phyloP scores from a whole-genome alignment of 2,113 vertebrate species.

The Mormyrus iriodes region DNA sequence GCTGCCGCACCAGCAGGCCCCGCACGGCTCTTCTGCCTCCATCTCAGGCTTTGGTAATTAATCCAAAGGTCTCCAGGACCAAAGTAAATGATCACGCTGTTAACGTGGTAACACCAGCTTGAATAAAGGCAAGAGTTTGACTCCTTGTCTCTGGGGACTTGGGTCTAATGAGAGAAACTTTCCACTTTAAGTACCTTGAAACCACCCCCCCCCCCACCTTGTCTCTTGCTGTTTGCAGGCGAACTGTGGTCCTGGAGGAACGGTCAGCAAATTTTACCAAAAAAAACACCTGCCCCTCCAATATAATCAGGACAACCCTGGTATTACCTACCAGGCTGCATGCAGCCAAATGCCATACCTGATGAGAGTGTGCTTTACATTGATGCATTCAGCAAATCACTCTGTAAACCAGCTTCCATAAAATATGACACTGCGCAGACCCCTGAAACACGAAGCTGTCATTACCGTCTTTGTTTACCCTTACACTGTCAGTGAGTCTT shows the following conservation, averaged over 20 bases:
- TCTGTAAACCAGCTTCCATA: not conserved
- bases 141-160: not conserved
- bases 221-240: not conserved
- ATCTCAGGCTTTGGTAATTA: not conserved
- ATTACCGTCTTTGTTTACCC: not conserved
- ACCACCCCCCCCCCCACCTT: not conserved
- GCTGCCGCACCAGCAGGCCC: not conserved
- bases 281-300: not conserved
- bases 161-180: not conserved
- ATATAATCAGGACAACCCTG: not conserved
- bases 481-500: not conserved
- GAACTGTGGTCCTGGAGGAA: not conserved
- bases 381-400: not conserved
- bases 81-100: not conserved
- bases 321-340: not conserved
- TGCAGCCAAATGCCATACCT: not conserved
- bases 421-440: not conserved
- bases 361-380: not conserved
- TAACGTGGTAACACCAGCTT: not conserved
- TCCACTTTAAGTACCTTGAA: not conserved
- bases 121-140: not conserved
- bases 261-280: not conserved
- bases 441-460: not conserved
- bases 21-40: not conserved
- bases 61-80: not conserved